Evolutionary conservation across 1,140 invertebrate genomes (phyloP).

Genomic region (Diprion similis): DNA sequence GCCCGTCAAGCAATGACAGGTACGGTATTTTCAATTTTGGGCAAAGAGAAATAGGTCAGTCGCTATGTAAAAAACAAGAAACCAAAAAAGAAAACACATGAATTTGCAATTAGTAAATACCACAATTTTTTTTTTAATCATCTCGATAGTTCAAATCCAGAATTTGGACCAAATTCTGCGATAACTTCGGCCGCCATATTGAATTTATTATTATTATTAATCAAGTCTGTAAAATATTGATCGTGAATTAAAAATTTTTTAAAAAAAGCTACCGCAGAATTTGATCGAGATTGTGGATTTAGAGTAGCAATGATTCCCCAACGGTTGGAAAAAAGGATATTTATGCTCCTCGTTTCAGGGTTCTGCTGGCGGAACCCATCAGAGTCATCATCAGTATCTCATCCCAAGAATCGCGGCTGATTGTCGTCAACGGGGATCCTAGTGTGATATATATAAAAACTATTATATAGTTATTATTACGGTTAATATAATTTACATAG

Average conservation of each 20-base stretch:
- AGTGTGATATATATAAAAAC: slow-evolving; percentile 40
- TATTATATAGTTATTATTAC: slow-evolving; percentile 7
- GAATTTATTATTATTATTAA: not conserved
- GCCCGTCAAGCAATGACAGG: slow-evolving; percentile 49
- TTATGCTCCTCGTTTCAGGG: slow-evolving; percentile 28
- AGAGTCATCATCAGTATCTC: slow-evolving; percentile 9
- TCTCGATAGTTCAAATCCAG: not conserved
- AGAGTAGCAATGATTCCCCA: not conserved
- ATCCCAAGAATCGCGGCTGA: slow-evolving; percentile 21
- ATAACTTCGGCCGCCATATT: not conserved
- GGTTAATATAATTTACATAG: no score
- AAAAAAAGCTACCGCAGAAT: no score
- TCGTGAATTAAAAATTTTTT: no score
- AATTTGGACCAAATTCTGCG: not conserved
- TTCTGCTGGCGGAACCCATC: slow-evolving; percentile 46
- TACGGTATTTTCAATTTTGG: not conserved
- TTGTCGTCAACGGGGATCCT: slow-evolving; percentile 31
- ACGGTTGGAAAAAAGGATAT: not conserved
- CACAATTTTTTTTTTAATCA: not conserved
- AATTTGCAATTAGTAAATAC: not conserved
- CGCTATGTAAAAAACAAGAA: not conserved
- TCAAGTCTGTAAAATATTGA: no score
- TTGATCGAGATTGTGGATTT: no score
- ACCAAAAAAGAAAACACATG: not conserved
- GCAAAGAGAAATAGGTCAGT: not conserved